A percentile compares a stretch with the other conserved stretches of the same genome.
Conservation (phyloP, 2,797 vertebrate genomes). For the Hapalemur alaotrensis region DNA sequence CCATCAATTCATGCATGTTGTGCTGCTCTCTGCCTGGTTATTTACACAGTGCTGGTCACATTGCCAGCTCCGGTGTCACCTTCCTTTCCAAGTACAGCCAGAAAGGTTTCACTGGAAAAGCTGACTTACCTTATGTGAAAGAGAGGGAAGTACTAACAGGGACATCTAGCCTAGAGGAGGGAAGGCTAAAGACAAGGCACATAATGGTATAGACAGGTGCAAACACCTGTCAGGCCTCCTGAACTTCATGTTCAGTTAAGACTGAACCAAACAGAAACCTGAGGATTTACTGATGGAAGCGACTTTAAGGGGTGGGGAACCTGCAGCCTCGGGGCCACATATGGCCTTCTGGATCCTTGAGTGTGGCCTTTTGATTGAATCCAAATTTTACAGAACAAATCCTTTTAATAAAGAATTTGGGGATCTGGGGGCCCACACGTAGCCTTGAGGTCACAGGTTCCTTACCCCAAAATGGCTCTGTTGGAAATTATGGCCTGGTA, state of each 20-base stretch:
- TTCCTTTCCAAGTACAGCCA: background rate
- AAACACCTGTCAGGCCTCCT: background rate
- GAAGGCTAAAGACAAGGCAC: background rate
- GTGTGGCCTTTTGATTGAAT: background rate
- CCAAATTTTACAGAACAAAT: background rate
- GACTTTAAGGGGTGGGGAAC: background rate
- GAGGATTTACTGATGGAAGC: background rate
- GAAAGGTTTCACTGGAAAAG: constrained; percentile 17
- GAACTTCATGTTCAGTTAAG: background rate
- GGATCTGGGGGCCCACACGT: background rate
- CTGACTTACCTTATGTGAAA: background rate
- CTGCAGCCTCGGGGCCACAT: background rate
- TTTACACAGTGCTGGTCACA: background rate
- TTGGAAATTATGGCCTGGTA: background rate
- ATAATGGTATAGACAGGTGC: background rate
- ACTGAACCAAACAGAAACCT: constrained; percentile 5
- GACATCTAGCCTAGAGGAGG: background rate
- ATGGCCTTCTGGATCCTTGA: background rate
- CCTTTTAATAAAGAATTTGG: background rate
- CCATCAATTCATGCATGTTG: background rate
- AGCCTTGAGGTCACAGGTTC: background rate
- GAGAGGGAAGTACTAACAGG: background rate
- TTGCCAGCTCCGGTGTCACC: background rate
- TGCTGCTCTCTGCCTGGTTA: background rate
- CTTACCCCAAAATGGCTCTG: background rate